Conservation (phyloP, 2,888 invertebrate species). For the Piscicola geometra region DNA sequence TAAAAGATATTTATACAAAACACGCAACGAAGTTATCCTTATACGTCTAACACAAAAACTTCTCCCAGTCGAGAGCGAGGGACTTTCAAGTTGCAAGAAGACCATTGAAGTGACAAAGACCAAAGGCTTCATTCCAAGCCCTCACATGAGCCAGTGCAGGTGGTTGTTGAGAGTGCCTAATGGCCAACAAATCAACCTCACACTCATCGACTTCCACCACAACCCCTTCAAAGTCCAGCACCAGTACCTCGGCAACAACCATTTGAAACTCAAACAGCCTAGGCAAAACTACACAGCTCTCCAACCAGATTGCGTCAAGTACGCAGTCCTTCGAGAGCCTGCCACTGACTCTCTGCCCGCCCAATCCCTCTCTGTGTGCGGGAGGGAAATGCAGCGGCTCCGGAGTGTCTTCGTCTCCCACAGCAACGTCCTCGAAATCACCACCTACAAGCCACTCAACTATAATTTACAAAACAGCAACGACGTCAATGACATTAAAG, state of each 20-base stretch:
- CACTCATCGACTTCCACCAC: constrained; percentile 24
- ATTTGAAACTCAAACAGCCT: not conserved
- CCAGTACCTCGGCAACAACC: constrained; percentile 14
- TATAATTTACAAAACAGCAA: not conserved
- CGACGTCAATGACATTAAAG: too few species aligned
- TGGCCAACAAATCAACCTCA: constrained; percentile 13
- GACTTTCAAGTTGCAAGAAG: constrained; percentile 6
- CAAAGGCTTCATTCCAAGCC: not conserved
- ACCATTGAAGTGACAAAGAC: not conserved
- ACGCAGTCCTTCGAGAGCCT: constrained; percentile 14
- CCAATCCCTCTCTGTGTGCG: constrained; percentile 5
- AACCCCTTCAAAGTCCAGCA: constrained; percentile 4
- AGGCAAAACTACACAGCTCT: not conserved
- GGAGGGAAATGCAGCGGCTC: constrained; percentile 7
- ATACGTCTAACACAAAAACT: too few species aligned
- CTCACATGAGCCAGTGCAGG: constrained; percentile 15
- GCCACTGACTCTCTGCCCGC: not conserved
- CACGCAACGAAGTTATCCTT: too few species aligned
- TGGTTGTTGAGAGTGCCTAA: not conserved
- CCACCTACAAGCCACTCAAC: constrained; percentile 4
- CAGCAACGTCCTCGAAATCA: constrained; percentile 11
- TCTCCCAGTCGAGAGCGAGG: constrained; percentile 21
- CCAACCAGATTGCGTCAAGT: constrained; percentile 6
- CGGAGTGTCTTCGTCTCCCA: constrained; percentile 4
- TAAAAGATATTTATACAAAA: too few species aligned